A percentile compares a stretch with the other conserved stretches of the same genome.
Evolutionary conservation across 2,888 invertebrate species (phyloP).

Genomic region (Dendrolimus houi): DNA sequence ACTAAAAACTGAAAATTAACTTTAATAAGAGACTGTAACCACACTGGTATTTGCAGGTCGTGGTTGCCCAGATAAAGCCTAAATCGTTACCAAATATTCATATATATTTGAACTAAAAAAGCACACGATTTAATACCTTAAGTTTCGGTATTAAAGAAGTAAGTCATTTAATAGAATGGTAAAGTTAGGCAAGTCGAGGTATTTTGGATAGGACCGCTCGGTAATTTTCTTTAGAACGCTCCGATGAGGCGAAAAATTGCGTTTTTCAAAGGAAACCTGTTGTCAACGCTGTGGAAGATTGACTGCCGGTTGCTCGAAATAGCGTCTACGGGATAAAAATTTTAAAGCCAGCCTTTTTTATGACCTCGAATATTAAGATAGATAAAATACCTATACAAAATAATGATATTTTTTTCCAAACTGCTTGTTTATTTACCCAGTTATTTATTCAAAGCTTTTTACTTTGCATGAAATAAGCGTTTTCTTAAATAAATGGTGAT

Average conservation of each 20-base stretch:
- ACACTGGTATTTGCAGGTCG: conserved; percentile 53
- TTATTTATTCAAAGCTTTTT: too few species aligned
- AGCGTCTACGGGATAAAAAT: conserved; percentile 6
- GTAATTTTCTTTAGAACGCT: conserved; percentile 68
- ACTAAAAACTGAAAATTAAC: conserved; percentile 35
- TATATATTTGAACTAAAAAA: neutral
- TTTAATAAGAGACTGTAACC: conserved; percentile 38
- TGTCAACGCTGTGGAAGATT: conserved; percentile 35
- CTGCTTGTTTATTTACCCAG: too few species aligned
- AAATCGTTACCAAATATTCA: conserved; percentile 25
- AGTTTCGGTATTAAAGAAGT: conserved; percentile 7
- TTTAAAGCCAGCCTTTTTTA: too few species aligned
- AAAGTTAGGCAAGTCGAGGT: conserved; percentile 34
- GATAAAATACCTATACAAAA: too few species aligned
- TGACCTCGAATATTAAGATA: too few species aligned
- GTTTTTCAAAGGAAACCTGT: conserved; percentile 54
- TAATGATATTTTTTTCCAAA: conserved; percentile 1
- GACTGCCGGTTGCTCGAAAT: conserved; percentile 26
- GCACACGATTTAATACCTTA: conserved; percentile 25
- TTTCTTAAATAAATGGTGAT: too few species aligned
- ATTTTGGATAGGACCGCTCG: conserved; percentile 46
- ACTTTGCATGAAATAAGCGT: too few species aligned
- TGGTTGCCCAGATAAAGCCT: conserved; percentile 44
- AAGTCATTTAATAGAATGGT: conserved; percentile 9
- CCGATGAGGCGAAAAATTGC: conserved; percentile 64